Evolutionary conservation across 2,113 vertebrate species (phyloP).

Genomic region (Strix aluco): DNA sequence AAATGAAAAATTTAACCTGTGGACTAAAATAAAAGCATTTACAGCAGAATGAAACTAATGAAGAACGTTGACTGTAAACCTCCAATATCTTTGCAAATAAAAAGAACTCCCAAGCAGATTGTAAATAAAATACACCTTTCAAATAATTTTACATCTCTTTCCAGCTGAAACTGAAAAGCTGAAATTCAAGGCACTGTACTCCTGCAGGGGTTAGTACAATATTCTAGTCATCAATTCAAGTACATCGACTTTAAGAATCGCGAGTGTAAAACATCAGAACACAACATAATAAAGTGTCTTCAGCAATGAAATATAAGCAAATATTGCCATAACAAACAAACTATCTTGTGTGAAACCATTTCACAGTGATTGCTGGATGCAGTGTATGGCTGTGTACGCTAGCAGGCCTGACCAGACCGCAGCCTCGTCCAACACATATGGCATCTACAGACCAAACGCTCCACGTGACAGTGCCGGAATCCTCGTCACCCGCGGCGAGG

Average conservation of each 20-base stretch:
- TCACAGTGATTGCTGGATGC: constrained; percentile 77
- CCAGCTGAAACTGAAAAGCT: constrained; percentile 74
- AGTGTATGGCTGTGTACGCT: constrained; percentile 64
- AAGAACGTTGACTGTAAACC: constrained; percentile 46
- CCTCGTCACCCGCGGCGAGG: background rate
- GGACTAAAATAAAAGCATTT: constrained; percentile 73
- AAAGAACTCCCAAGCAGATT: constrained; percentile 55
- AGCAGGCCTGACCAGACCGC: constrained; percentile 22
- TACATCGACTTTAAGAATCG: constrained; percentile 45
- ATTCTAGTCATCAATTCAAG: constrained; percentile 68
- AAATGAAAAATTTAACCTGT: background rate
- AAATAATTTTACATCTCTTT: constrained; percentile 72
- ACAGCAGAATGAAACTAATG: constrained; percentile 60
- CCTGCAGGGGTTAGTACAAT: constrained; percentile 71
- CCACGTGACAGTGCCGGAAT: background rate
- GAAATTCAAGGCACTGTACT: constrained; percentile 91
- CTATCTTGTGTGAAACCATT: constrained; percentile 26
- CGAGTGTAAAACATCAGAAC: constrained; percentile 36
- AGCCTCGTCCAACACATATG: constrained; percentile 17
- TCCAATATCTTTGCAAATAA: constrained; percentile 35
- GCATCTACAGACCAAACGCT: constrained; percentile 38
- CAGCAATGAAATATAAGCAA: constrained; percentile 41
- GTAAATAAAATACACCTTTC: constrained; percentile 71
- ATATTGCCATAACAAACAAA: constrained; percentile 4
- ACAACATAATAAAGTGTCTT: constrained; percentile 70